A percentile compares a stretch with the other conserved stretches of the same genome.
Conservation (phyloP, 2,113 vertebrate species). For the Asarcornis scutulata region DNA sequence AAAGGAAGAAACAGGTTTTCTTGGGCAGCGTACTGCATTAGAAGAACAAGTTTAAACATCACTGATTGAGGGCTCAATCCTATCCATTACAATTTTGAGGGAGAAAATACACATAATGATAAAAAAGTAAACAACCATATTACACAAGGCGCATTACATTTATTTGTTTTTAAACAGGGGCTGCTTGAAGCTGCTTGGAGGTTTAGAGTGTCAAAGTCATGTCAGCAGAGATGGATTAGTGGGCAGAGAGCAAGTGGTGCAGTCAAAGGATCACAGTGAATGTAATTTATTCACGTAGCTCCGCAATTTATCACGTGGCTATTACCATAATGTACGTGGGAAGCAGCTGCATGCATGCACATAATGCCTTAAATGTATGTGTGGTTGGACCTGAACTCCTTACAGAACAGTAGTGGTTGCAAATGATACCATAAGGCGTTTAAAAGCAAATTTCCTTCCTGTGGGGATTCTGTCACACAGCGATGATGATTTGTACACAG, state of each 20-base stretch:
- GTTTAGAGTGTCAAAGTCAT: constrained; percentile 15
- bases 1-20: background rate
- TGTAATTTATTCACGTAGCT: constrained; percentile 52
- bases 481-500: background rate
- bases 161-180: constrained; percentile 34
- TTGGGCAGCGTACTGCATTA: background rate
- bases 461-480: constrained; percentile 18
- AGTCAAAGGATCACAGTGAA: constrained; percentile 45
- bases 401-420: background rate
- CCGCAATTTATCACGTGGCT: background rate
- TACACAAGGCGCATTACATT: background rate
- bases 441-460: constrained; percentile 45
- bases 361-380: constrained; percentile 38
- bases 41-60: background rate
- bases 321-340: constrained; percentile 26
- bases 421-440: constrained; percentile 5
- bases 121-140: background rate
- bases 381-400: constrained; percentile 25
- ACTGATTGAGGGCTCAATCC: background rate
- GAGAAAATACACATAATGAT: background rate
- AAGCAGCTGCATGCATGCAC: constrained; percentile 1
- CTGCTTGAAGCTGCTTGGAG: background rate
- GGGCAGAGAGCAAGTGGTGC: constrained; percentile 46
- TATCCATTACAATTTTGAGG: background rate
- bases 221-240: constrained; percentile 35